phyloP scores from a whole-genome alignment of 2,113 vertebrate genomes.

The Cnemophilus loriae region DNA sequence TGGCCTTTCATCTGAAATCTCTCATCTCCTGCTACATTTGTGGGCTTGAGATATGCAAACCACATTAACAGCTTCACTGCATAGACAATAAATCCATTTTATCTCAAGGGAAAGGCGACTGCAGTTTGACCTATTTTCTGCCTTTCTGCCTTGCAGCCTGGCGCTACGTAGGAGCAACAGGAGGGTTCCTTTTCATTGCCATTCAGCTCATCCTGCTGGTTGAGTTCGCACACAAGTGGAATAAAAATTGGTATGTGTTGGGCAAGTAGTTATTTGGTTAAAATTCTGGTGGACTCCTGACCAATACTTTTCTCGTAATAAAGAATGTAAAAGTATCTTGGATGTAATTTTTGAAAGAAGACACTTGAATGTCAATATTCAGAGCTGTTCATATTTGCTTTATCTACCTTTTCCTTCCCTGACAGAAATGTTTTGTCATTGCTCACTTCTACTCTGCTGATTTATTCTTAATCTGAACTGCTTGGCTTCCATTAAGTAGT shows the following conservation, averaged over 20 bases:
- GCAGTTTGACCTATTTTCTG: neutral
- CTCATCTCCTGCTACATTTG: neutral
- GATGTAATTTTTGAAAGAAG: neutral
- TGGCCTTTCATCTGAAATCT: neutral
- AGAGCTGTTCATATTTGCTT: neutral
- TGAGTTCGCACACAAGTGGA: slow-evolving; percentile 97
- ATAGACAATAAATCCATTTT: neutral
- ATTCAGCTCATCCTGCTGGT: slow-evolving; percentile 93
- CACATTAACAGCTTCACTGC: neutral
- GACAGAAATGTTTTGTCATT: neutral
- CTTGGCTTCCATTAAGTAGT: neutral
- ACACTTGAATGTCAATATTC: neutral
- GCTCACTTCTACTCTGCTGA: neutral
- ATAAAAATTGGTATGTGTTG: slow-evolving; percentile 92
- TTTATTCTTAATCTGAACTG: neutral
- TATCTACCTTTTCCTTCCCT: neutral
- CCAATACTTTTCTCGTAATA: fast-evolving
- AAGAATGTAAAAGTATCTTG: neutral
- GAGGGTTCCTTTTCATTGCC: slow-evolving; percentile 84
- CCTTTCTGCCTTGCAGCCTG: slow-evolving; percentile 79
- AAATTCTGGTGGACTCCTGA: neutral
- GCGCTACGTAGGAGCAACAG: slow-evolving; percentile 86
- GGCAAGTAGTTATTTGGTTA: neutral
- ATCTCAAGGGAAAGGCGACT: neutral
- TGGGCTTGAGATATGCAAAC: neutral